A percentile compares a stretch with the other conserved stretches of the same genome.
phyloP scores from a whole-genome alignment of 2,888 invertebrate species.

The Leptopilina myrica region DNA sequence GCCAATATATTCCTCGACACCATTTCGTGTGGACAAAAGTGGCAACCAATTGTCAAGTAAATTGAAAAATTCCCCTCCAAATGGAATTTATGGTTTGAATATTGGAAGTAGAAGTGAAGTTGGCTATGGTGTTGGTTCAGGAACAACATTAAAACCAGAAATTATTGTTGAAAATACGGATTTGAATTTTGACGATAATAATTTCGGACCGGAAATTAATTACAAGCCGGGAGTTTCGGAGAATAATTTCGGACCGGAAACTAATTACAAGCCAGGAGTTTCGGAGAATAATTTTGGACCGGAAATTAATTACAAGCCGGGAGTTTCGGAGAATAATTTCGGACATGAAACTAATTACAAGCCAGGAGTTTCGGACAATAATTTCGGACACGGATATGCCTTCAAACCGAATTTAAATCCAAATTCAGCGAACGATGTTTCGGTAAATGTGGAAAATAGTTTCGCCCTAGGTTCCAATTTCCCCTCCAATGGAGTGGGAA shows the following conservation, averaged over 20 bases:
- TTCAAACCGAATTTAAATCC: too few species aligned
- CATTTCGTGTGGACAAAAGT: not conserved
- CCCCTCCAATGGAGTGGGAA: not conserved
- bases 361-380: too few species aligned
- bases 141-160: not conserved
- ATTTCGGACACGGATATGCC: too few species aligned
- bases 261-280: too few species aligned
- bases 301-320: too few species aligned
- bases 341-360: too few species aligned
- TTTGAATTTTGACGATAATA: too few species aligned
- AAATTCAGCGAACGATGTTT: too few species aligned
- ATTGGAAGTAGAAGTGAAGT: not conserved
- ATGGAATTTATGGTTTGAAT: not conserved
- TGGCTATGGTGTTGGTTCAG: not conserved
- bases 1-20: not conserved
- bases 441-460: conserved; percentile 15
- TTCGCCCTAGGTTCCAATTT: not conserved
- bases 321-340: too few species aligned
- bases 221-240: not conserved
- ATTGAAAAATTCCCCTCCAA: not conserved
- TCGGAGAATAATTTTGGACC: too few species aligned
- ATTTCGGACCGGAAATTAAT: conserved; percentile 21
- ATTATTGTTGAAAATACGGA: too few species aligned
- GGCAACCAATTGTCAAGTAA: not conserved
- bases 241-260: too few species aligned